Percentiles rank a stretch among this genome's conserved stretches.
These are phyloP conservation scores for Crocidura indochinensis DNA, from an alignment of 2,797 vertebrate genomes.

Conservation along the genomic window DNA sequence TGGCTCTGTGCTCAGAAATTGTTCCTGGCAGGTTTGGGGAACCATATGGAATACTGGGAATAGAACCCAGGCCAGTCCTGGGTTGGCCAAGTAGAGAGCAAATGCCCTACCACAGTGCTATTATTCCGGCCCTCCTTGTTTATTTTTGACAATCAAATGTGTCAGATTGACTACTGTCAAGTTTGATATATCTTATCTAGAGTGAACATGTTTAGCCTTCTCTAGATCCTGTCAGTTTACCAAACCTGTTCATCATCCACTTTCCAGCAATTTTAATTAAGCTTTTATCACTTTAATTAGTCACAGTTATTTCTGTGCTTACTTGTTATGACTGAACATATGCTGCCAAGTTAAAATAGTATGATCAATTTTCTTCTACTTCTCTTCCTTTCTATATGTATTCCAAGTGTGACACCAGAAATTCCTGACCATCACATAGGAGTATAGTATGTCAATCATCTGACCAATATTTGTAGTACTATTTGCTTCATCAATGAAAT, in stretches of 20 bases:
- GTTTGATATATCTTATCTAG: background rate
- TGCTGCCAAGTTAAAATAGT: background rate
- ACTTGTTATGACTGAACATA: background rate
- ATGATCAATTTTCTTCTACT: background rate
- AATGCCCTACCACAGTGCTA: no score
- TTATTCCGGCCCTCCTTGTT: no score
- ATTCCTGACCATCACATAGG: no score
- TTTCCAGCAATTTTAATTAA: background rate
- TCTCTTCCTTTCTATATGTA: background rate
- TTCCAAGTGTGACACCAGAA: background rate
- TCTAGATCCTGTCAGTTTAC: background rate
- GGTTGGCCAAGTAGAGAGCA: no score
- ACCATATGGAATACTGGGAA: no score
- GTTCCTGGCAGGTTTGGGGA: no score
- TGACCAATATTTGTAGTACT: background rate
- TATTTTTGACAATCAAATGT: background rate
- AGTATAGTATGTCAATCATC: background rate
- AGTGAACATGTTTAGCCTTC: background rate
- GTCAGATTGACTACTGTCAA: background rate
- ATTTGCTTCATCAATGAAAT: background rate
- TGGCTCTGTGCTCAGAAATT: no score
- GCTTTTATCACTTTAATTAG: background rate
- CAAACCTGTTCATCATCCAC: background rate
- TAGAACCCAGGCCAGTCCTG: no score
- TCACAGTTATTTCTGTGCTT: slow-evolving; percentile 9